phyloP scores from a whole-genome alignment of 2,888 invertebrate genomes.

The Lasius fuliginosus region DNA sequence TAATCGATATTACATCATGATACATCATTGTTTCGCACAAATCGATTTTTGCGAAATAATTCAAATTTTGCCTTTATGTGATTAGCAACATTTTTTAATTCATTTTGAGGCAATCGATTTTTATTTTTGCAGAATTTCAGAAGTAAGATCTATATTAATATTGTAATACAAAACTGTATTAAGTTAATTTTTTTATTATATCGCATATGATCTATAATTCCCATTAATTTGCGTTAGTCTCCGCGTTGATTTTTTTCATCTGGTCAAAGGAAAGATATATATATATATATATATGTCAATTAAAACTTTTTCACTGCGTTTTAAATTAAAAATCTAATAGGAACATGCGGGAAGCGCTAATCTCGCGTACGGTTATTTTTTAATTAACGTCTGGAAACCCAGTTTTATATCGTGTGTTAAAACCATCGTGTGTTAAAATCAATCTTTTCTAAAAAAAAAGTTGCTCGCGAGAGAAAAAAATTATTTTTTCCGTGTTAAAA shows the following conservation, averaged over 20 bases:
- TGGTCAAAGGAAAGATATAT: background rate
- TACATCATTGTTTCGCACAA: background rate
- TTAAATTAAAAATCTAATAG: background rate
- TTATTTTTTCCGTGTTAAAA: background rate
- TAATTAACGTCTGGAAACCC: background rate
- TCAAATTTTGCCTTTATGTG: background rate
- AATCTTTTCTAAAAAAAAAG: background rate
- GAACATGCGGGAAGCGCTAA: background rate
- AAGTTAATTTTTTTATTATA: background rate
- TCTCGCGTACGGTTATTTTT: background rate
- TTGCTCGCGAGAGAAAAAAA: background rate
- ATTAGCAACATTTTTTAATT: background rate
- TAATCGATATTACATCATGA: constrained; percentile 22
- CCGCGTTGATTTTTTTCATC: background rate
- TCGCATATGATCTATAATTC: background rate
- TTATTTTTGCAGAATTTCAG: background rate
- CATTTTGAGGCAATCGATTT: background rate
- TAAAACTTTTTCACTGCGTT: background rate
- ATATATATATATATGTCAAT: background rate
- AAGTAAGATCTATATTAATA: background rate
- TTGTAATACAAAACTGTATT: background rate
- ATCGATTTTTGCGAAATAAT: background rate
- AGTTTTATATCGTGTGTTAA: background rate
- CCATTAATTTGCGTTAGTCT: background rate
- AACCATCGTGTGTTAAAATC: background rate